phyloP scores from a whole-genome alignment of 2,113 vertebrate genomes.

The Opisthocomus hoazin region DNA sequence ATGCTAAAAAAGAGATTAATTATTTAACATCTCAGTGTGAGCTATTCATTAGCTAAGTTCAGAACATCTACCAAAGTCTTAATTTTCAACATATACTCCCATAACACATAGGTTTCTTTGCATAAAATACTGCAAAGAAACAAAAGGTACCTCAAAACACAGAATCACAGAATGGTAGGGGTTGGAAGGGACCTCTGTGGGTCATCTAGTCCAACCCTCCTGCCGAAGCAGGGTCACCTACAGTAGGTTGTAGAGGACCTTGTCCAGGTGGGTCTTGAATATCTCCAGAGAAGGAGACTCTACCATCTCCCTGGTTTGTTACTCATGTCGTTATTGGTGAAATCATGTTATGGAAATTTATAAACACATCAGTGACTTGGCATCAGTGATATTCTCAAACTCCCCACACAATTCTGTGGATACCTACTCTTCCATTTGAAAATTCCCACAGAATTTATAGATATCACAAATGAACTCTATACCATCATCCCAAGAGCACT shows the following conservation, averaged over 20 bases:
- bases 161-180: too few relatives aligned
- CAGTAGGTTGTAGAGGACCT: too few relatives aligned
- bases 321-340: not conserved
- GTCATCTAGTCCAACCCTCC: too few relatives aligned
- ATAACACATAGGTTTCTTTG: not conserved
- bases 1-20: not conserved
- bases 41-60: slow-evolving; percentile 3
- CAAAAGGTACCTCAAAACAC: not conserved
- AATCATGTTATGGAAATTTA: not conserved
- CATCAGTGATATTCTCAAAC: not conserved
- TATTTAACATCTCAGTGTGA: not conserved
- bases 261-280: too few relatives aligned
- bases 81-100: not conserved
- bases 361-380: not conserved
- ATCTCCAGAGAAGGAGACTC: too few relatives aligned
- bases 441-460: not conserved
- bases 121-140: not conserved
- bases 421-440: not conserved
- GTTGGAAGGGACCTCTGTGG: too few relatives aligned
- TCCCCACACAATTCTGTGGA: not conserved
- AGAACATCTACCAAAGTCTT: not conserved
- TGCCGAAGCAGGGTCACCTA: too few relatives aligned
- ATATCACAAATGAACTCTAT: not conserved
- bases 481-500: not conserved
- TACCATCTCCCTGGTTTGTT: too few relatives aligned